These are phyloP conservation scores for Venustaconcha ellipsiformis DNA, from an alignment of 1,140 invertebrate genomes.

Conservation along the genomic window DNA sequence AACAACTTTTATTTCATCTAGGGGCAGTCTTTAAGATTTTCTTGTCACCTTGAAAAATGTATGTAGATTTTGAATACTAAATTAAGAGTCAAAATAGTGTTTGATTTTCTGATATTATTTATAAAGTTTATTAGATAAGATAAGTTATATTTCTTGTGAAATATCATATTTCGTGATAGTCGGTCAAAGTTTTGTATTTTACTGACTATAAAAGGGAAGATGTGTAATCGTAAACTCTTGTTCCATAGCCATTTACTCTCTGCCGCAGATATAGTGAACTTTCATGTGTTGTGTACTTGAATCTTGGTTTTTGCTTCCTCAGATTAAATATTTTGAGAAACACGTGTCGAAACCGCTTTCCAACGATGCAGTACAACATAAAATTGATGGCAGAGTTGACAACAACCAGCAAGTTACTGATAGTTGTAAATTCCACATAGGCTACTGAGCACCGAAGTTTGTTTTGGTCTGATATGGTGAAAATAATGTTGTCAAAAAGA, in stretches of 20 bases:
- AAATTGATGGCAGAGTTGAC: conserved; percentile 80
- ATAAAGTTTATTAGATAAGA: too few relatives aligned
- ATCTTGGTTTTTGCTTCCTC: conserved; percentile 38
- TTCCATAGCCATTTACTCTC: not conserved
- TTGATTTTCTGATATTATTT: too few relatives aligned
- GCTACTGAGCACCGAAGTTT: conserved; percentile 72
- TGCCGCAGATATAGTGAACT: conserved; percentile 23
- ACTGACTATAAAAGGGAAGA: conserved; percentile 1
- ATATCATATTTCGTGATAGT: too few relatives aligned
- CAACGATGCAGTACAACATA: conserved; percentile 88
- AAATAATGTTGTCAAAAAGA: conserved; percentile 62
- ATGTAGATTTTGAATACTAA: too few relatives aligned
- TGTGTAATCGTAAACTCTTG: conserved; percentile 17
- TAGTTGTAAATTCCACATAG: conserved; percentile 73
- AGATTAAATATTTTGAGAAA: conserved; percentile 87
- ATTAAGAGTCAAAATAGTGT: too few relatives aligned
- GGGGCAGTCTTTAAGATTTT: too few relatives aligned
- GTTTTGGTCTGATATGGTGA: conserved; percentile 69
- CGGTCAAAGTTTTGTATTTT: too few relatives aligned
- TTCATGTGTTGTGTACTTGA: conserved; percentile 28
- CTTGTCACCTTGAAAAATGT: too few relatives aligned
- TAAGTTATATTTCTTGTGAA: too few relatives aligned
- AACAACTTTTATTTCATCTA: too few relatives aligned
- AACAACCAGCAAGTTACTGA: conserved; percentile 79
- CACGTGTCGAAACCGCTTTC: conserved; percentile 93